phyloP scores from a whole-genome alignment of 2,888 invertebrate species.

The Endotricha flammealis region DNA sequence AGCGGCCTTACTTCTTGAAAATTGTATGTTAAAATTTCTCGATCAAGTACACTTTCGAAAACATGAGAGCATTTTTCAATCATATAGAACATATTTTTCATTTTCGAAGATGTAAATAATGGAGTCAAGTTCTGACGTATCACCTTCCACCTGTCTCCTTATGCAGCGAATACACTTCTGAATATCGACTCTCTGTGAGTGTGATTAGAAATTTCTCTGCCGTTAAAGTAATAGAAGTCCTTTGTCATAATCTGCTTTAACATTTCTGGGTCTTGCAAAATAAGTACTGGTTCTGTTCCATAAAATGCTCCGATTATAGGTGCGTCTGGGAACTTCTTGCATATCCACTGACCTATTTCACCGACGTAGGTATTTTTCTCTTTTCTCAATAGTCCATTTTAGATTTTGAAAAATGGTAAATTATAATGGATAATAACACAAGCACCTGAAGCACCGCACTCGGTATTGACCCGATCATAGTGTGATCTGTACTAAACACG shows the following conservation, averaged over 20 bases:
- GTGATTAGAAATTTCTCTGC: constrained; percentile 38
- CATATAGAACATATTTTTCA: constrained; percentile 49
- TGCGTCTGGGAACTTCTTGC: constrained; percentile 30
- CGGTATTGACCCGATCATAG: too few relatives aligned
- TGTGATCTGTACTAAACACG: too few relatives aligned
- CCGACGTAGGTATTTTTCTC: constrained; percentile 31
- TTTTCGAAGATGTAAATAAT: constrained; percentile 45
- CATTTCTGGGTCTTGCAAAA: constrained; percentile 39
- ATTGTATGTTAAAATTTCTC: constrained; percentile 14
- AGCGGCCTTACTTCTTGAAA: constrained; percentile 26
- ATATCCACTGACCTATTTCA: constrained; percentile 29
- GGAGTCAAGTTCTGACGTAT: constrained; percentile 44
- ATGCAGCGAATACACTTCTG: constrained; percentile 35
- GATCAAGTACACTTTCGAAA: constrained; percentile 32
- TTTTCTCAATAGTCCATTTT: constrained; percentile 35
- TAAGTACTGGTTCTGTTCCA: constrained; percentile 44
- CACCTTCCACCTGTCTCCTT: constrained; percentile 48
- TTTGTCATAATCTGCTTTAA: constrained; percentile 38
- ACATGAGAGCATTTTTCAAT: constrained; percentile 17
- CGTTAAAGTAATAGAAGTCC: constrained; percentile 43
- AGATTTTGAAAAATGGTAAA: too few relatives aligned
- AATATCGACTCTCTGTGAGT: constrained; percentile 31
- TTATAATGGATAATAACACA: constrained; percentile 2
- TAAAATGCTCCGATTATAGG: constrained; percentile 45
- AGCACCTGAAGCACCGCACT: too few relatives aligned